Conservation (phyloP, 92 coral and sea anemone species). For the Actinernus sp. region DNA sequence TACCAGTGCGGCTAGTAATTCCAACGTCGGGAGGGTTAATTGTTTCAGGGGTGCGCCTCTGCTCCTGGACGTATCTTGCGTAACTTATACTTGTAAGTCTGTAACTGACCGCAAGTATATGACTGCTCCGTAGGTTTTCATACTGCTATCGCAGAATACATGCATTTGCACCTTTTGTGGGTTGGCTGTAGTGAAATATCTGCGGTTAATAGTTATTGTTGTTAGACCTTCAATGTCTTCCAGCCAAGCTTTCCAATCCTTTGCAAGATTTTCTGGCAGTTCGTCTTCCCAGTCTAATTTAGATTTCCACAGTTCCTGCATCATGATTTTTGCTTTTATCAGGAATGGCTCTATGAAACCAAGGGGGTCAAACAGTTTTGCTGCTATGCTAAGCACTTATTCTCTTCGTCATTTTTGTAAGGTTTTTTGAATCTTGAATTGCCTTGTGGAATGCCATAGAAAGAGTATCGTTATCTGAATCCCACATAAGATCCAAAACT, state of each 20-base stretch:
- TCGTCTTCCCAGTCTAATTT: neutral
- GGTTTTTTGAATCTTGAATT: neutral
- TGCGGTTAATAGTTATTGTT: neutral
- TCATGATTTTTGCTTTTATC: neutral
- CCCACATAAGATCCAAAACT: neutral
- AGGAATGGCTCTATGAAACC: neutral
- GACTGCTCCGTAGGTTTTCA: neutral
- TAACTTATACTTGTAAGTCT: no score
- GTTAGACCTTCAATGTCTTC: neutral
- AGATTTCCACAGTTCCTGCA: neutral
- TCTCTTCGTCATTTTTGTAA: neutral
- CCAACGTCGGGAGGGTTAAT: conserved; percentile 6
- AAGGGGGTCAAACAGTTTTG: neutral
- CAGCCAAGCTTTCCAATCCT: neutral
- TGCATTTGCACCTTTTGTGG: conserved; percentile 13
- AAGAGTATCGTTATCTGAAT: neutral
- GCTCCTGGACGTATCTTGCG: conserved; percentile 5
- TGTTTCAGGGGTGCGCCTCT: no score
- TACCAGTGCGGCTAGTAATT: no score
- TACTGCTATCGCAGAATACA: conserved; percentile 23
- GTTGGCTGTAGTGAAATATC: conserved; percentile 8
- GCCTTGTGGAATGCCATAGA: neutral
- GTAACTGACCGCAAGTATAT: no score
- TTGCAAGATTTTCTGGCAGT: neutral
- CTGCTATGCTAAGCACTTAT: neutral